Percentiles rank a stretch among this genome's conserved stretches.
Conservation (phyloP, 2,113 vertebrate species). For the Amphiprion percula region DNA sequence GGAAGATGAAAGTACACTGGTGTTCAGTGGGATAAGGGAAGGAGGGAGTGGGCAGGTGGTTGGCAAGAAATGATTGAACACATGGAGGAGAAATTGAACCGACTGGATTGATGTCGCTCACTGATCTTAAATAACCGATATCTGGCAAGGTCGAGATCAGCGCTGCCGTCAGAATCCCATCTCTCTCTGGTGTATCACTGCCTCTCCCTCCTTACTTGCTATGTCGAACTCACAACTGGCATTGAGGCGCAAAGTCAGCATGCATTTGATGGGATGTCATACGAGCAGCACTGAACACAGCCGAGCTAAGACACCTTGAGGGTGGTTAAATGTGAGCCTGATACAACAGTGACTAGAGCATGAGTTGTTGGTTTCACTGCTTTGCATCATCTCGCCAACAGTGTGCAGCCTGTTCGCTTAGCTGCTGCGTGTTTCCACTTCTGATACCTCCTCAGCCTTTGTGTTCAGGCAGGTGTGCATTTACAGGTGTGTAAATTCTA, state of each 20-base stretch:
- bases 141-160: conserved; percentile 53
- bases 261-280: conserved; percentile 9
- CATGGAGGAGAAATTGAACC: conserved; percentile 14
- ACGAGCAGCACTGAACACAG: conserved; percentile 15
- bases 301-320: conserved; percentile 30
- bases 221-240: neutral
- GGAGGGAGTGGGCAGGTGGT: conserved; percentile 6
- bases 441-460: neutral
- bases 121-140: conserved; percentile 26
- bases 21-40: conserved; percentile 19
- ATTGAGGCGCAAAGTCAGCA: conserved; percentile 4
- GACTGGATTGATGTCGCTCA: conserved; percentile 12
- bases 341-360: conserved; percentile 34
- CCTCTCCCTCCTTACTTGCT: neutral
- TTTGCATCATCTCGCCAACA: conserved; percentile 67
- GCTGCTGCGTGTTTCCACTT: conserved; percentile 14
- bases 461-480: conserved; percentile 16
- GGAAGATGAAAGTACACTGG: conserved; percentile 52
- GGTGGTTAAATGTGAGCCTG: conserved; percentile 21
- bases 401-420: conserved; percentile 39
- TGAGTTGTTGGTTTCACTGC: conserved; percentile 55
- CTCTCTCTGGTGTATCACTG: neutral
- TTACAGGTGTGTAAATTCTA: conserved; percentile 3
- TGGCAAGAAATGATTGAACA: conserved; percentile 31
- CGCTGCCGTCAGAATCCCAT: conserved; percentile 3